These are phyloP conservation scores for Hypercompe scribonia DNA, from an alignment of 2,888 invertebrate species.

Conservation along the genomic window DNA sequence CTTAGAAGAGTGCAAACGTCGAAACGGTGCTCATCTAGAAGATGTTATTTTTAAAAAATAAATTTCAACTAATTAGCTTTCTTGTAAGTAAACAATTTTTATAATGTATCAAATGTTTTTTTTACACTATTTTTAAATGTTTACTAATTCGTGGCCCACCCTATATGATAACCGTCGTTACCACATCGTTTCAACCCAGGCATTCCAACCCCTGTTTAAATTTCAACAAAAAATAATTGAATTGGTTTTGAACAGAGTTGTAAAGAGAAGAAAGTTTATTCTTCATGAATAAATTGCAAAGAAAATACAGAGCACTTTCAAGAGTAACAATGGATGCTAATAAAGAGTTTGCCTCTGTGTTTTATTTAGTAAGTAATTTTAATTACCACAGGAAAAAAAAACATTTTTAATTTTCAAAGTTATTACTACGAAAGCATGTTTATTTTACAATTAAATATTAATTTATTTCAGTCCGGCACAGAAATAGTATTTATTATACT, in stretches of 20 bases:
- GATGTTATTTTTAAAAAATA: too few relatives aligned
- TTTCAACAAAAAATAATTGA: too few relatives aligned
- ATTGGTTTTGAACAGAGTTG: background rate
- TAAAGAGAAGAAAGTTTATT: background rate
- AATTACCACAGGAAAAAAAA: background rate
- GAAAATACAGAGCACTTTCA: background rate
- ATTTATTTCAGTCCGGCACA: background rate
- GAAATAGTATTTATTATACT: background rate
- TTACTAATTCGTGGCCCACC: too few relatives aligned
- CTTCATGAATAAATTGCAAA: background rate
- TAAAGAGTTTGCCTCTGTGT: background rate
- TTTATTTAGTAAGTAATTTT: background rate
- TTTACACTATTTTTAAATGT: too few relatives aligned
- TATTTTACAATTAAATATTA: background rate
- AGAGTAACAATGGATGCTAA: background rate
- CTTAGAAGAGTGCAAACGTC: too few relatives aligned
- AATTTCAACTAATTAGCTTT: too few relatives aligned
- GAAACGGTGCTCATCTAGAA: too few relatives aligned
- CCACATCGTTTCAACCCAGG: too few relatives aligned
- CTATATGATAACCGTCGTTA: too few relatives aligned
- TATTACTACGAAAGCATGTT: background rate
- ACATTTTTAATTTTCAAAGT: background rate
- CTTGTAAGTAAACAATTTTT: too few relatives aligned
- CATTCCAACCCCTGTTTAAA: too few relatives aligned
- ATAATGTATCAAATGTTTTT: too few relatives aligned